These are phyloP conservation scores for Tetrao urogallus DNA, from an alignment of 2,113 vertebrate species.

Conservation along the genomic window DNA sequence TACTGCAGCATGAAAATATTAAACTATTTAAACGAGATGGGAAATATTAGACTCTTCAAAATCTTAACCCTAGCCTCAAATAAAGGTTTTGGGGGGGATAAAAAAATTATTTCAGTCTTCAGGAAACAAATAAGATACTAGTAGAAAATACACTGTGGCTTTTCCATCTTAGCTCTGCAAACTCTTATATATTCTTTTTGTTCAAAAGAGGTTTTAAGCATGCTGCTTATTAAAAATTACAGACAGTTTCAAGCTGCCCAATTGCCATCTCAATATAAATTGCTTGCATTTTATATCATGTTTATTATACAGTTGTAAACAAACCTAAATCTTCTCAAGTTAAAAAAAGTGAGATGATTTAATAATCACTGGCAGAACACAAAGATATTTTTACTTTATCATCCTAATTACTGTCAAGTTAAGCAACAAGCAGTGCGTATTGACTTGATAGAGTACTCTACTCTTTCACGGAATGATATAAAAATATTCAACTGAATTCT, in stretches of 20 bases:
- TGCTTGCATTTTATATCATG: not conserved
- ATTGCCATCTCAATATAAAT: not conserved
- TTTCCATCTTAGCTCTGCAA: not conserved
- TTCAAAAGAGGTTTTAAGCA: not conserved
- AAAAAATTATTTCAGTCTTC: not conserved
- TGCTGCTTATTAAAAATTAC: not conserved
- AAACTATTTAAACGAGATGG: not conserved
- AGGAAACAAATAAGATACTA: not conserved
- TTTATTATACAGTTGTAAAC: not conserved
- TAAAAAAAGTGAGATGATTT: not conserved
- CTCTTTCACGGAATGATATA: not conserved
- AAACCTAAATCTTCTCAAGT: not conserved
- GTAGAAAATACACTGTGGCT: not conserved
- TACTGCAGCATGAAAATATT: not conserved
- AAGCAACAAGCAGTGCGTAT: not conserved
- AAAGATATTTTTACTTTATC: not conserved
- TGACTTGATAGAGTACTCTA: not conserved
- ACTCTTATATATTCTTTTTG: not conserved
- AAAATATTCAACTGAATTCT: not conserved
- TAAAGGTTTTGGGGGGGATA: not conserved
- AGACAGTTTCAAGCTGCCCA: not conserved
- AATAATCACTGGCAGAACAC: not conserved
- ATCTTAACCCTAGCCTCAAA: not conserved
- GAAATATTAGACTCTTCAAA: not conserved
- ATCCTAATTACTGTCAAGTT: not conserved